Percentiles rank a stretch among this genome's conserved stretches.
Conservation (phyloP, 2,113 vertebrate genomes). For the Bubo blakistoni region DNA sequence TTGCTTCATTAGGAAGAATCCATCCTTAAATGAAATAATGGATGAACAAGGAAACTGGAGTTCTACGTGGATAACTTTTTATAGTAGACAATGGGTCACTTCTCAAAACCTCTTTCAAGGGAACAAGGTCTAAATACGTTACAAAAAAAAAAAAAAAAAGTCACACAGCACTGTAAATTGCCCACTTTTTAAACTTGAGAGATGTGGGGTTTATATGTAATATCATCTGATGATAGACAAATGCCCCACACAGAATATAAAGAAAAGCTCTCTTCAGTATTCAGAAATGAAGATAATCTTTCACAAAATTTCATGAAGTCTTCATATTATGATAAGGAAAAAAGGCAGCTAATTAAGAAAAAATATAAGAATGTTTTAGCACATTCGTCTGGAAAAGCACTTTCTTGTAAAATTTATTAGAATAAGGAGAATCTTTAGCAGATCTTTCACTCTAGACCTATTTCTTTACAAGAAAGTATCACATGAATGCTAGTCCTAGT, state of each 20-base stretch:
- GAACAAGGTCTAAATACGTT: neutral
- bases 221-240: neutral
- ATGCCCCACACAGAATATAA: neutral
- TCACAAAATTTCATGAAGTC: neutral
- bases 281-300: neutral
- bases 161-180: neutral
- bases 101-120: conserved; percentile 44
- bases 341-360: conserved; percentile 1
- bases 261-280: neutral
- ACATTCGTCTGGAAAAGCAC: neutral
- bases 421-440: neutral
- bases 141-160: conserved; percentile 28
- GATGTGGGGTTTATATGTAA: neutral
- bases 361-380: neutral
- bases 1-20: conserved; percentile 37
- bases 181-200: neutral
- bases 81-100: neutral
- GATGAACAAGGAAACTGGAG: neutral
- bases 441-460: neutral
- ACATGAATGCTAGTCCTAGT: neutral
- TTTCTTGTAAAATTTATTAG: neutral
- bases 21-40: neutral
- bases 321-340: neutral
- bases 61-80: neutral
- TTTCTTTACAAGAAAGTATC: neutral